A percentile compares a stretch with the other conserved stretches of the same genome.
Evolutionary conservation across 2,113 vertebrate species (phyloP).

Genomic region (Pelecanus crispus): DNA sequence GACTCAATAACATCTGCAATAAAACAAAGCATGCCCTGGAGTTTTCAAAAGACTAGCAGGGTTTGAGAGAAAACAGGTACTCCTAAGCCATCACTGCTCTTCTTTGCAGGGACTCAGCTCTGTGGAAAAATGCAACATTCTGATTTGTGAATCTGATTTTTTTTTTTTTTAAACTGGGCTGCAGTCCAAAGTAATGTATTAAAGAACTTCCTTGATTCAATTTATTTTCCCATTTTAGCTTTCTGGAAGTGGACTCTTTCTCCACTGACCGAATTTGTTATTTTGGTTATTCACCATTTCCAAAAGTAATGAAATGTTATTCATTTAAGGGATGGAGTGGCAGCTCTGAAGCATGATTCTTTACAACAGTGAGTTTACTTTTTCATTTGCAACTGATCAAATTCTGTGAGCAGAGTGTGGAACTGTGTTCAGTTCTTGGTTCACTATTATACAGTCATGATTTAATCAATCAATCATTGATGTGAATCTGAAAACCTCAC

Average conservation of each 20-base stretch:
- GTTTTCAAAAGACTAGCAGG: neutral
- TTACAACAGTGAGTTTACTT: neutral
- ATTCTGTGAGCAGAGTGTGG: neutral
- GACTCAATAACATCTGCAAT: neutral
- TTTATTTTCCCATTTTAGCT: neutral
- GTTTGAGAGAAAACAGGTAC: constrained; percentile 12
- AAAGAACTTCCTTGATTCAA: neutral
- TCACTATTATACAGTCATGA: neutral
- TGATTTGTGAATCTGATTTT: neutral
- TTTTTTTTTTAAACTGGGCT: neutral
- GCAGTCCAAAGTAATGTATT: neutral
- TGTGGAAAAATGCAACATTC: neutral
- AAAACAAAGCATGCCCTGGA: neutral
- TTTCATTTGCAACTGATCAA: neutral
- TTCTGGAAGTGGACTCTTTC: neutral
- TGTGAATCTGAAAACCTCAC: neutral
- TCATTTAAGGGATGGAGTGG: neutral
- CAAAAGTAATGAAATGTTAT: neutral
- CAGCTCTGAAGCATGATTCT: neutral
- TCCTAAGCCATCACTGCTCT: neutral
- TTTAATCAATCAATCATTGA: neutral
- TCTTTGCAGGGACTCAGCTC: neutral
- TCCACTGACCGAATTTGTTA: neutral
- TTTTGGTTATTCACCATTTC: neutral
- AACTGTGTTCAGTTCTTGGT: neutral